Base-by-base conservation (phyloP, 2,888 invertebrate species). In the Agelastica alni region DNA sequence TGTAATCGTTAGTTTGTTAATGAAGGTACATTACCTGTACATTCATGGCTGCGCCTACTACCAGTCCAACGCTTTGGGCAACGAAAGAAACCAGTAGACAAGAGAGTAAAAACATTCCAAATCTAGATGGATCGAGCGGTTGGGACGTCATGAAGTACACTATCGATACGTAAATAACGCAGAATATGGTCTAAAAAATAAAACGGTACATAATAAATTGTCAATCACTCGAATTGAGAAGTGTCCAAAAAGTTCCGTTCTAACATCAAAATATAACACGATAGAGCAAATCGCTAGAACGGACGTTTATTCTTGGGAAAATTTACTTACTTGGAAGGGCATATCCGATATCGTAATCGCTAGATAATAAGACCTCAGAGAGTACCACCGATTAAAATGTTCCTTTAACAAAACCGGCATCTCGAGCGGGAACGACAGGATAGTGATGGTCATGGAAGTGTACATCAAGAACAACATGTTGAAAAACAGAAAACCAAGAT, bases 381-480 rank as follows among this genome's bases (percentile, higher is more conserved):
- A 96, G 75, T 97, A 97, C 96, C 97, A 97, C 68, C 96, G 85
- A 78, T 97, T 97, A 75, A 96, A 91, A 77, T 96, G 94, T 77
- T 97, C 96, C 71, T 96, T 90, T 43, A 96, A 82, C 68, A 96
- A 82, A 46, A 96, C 96, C 1, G 94, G 93, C 91, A 96, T 91
- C 79, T 97, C 96, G 64, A 96, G 81, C 0, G 97, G 96, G 80
- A 97, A 97, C 70, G 97, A 96, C 64, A 98, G 83, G 71, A 98
- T 96, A 37, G 97, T 98, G 69, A 97, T 96, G 75, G 97, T 98
- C 90, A 98, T 94, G n/a, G 97, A 95, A 0, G 96, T 96, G 81
- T 97, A 98, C 94, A 97, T 97, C 62, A 97, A 86, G 83, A 98
- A 98, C 72, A 98, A 83, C 91, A 97, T 93, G 77, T 96, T 96